A percentile compares a stretch with the other conserved stretches of the same genome.
phyloP scores from a whole-genome alignment of 2,113 vertebrate genomes.

The Aspiorhynchus laticeps region DNA sequence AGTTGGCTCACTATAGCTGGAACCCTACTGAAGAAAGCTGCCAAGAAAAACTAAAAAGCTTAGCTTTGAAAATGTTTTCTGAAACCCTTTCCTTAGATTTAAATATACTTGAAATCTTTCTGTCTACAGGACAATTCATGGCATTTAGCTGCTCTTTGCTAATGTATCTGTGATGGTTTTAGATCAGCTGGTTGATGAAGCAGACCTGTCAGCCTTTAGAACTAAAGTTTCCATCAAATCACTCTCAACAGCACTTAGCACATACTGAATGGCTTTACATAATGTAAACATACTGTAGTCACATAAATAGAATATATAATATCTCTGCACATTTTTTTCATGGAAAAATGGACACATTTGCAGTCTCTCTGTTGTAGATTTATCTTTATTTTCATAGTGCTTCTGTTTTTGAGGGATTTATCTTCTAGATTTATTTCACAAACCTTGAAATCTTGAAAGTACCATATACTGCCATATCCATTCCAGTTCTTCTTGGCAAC shows the following conservation, averaged over 20 bases:
- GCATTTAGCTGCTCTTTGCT: background rate
- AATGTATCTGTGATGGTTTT: background rate
- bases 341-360: slow-evolving; percentile 21
- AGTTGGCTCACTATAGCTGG: slow-evolving; percentile 40
- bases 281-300: slow-evolving; percentile 47
- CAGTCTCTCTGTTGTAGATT: background rate
- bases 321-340: slow-evolving; percentile 19
- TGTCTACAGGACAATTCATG: background rate
- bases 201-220: slow-evolving; percentile 16
- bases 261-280: slow-evolving; percentile 49
- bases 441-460: background rate
- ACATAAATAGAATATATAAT: slow-evolving; percentile 28
- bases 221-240: slow-evolving; percentile 36
- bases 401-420: background rate
- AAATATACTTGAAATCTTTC: background rate
- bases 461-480: background rate
- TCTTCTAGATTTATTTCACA: background rate
- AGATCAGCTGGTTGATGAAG: slow-evolving; percentile 31
- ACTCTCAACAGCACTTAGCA: slow-evolving; percentile 41
- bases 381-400: background rate
- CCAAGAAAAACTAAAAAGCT: background rate
- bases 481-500: slow-evolving; percentile 4
- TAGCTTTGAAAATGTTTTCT: background rate
- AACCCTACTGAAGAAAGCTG: background rate
- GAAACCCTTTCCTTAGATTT: slow-evolving; percentile 4